Base-by-base conservation (phyloP, 2,797 vertebrate species). In the Scomberomorus guttatus region DNA sequence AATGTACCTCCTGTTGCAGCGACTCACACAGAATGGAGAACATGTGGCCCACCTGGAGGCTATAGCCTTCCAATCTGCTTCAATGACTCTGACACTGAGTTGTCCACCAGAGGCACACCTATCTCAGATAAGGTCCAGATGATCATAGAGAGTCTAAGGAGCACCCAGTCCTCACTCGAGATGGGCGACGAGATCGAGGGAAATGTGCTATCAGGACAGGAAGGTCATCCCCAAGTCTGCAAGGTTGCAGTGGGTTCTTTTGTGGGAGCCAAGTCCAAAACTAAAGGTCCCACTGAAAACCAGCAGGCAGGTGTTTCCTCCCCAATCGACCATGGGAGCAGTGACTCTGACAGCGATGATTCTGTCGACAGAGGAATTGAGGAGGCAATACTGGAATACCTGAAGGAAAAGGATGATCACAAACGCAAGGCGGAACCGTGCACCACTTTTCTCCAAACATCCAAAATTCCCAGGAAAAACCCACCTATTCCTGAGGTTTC, bases 301-400 rank as follows among this genome's bases (percentile, higher is more conserved):
- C 86, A 52, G 11, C 80, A 54, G 9, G 62, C 54, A 10, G 59
- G 68, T 14, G 68, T 80, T 55, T 78, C 92, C 37, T 91, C 87
- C 37, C 69, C 72, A 3, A 73, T 93, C n/a, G 84, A 89, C 27
- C 72, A 90, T 2, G 82, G 93, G 17, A 94, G 86, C 61, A 95
- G 94, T 0, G 96, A 97, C 60, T 96, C 97, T 0, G 98, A 99
- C 85, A 99, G 98, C 0, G 98, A 99, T 0, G 98, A 97, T 77
- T 99, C 98, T 0, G 97, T 99, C 79, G 98, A 99, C 91, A 83
- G 97, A 70, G 97, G 95, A 64, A 99, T 99, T 2, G 98, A 99
- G 82, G 97, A 98, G 78, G 98, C 98, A 27, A 99, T 99, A 88
- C 95, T 98, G 58, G 97, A 99, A 89, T 99, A 99, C 85, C 91